Conservation (phyloP, 2,113 vertebrate species). For the Corvus hawaiiensis region DNA sequence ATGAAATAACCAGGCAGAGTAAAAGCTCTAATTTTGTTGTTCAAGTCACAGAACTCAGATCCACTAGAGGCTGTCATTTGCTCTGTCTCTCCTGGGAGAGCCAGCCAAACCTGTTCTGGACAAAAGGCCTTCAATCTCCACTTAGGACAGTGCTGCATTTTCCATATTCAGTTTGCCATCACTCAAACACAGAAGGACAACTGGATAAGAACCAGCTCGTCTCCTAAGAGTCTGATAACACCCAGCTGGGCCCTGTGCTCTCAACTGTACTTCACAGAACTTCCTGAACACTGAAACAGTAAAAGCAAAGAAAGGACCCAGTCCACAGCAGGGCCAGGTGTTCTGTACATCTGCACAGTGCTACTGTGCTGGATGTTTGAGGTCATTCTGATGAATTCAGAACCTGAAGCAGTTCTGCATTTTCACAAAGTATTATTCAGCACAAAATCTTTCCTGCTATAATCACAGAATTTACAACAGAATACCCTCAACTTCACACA, state of each 20-base stretch:
- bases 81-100: background rate
- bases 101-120: background rate
- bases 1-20: background rate
- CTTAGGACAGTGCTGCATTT: background rate
- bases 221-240: rapidly evolving
- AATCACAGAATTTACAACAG: background rate
- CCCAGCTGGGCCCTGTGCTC: background rate
- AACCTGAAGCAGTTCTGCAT: background rate
- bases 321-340: background rate
- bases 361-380: background rate
- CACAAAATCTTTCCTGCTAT: background rate
- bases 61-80: background rate
- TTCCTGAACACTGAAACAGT: background rate
- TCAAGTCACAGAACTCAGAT: background rate
- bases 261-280: background rate
- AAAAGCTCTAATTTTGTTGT: background rate
- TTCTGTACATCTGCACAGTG: background rate
- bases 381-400: background rate
- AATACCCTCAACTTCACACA: background rate
- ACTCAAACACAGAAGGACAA: background rate
- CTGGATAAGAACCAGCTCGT: background rate
- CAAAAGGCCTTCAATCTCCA: background rate
- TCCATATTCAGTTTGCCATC: background rate
- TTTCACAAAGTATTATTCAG: background rate
- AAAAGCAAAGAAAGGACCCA: background rate